These are phyloP conservation scores for Troglohyphantes excavatus DNA, from an alignment of 2,888 invertebrate genomes.

Conservation along the genomic window DNA sequence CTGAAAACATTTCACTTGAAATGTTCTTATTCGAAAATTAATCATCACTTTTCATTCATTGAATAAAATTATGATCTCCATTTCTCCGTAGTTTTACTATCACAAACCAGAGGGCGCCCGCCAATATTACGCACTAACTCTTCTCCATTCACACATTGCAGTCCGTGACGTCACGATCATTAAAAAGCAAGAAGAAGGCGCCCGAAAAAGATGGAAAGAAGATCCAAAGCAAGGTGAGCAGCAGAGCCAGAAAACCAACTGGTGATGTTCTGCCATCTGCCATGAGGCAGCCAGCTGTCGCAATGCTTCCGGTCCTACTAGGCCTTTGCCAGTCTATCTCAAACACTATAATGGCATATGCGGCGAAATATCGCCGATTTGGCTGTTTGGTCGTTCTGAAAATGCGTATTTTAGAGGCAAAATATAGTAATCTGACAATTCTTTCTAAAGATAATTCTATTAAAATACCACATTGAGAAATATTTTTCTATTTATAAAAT, in stretches of 20 bases:
- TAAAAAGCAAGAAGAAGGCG: neutral
- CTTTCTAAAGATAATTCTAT: too few species aligned
- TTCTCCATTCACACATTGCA: conserved; percentile 51
- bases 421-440: too few species aligned
- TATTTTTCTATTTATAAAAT: too few species aligned
- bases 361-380: too few species aligned
- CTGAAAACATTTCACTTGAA: too few species aligned
- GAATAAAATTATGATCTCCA: neutral
- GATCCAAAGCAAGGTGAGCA: conserved; percentile 69
- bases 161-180: conserved; percentile 49
- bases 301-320: conserved; percentile 55
- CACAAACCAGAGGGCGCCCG: conserved; percentile 43
- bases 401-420: too few species aligned
- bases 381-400: too few species aligned
- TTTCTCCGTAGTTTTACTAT: neutral
- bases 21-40: too few species aligned
- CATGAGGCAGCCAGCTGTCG: conserved; percentile 64
- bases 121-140: conserved; percentile 8
- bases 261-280: conserved; percentile 71
- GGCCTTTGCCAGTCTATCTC: conserved; percentile 27
- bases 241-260: conserved; percentile 54
- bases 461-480: too few species aligned
- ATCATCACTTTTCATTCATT: neutral
- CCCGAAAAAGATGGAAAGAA: conserved; percentile 52
- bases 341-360: too few species aligned